Evolutionary conservation across 2,113 vertebrate genomes (phyloP).

Genomic region (Phyllostomus discolor): DNA sequence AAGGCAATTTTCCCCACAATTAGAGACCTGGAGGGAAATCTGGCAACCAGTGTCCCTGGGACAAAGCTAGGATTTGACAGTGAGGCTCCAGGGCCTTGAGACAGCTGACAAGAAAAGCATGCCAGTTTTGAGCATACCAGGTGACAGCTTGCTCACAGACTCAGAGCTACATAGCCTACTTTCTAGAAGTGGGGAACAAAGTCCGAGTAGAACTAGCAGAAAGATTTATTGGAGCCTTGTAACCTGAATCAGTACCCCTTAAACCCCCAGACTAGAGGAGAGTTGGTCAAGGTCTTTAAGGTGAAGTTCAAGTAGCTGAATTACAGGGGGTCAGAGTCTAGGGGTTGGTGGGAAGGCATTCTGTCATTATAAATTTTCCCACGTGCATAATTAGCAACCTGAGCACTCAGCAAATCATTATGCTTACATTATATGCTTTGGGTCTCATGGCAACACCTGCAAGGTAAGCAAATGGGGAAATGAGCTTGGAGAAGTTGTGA

Average conservation of each 20-base stretch:
- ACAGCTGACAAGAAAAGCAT: not conserved
- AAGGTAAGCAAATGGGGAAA: not conserved
- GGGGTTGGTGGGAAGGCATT: not conserved
- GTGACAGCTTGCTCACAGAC: not conserved
- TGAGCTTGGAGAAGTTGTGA: not conserved
- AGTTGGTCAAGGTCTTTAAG: not conserved
- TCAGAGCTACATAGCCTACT: not conserved
- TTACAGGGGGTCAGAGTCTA: not conserved
- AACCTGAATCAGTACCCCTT: not conserved
- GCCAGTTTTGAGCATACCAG: not conserved
- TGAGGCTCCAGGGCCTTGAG: not conserved
- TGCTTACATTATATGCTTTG: not conserved
- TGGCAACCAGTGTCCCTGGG: not conserved
- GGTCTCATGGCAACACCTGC: not conserved
- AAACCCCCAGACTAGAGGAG: not conserved
- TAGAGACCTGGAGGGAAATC: not conserved
- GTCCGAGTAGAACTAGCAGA: not conserved
- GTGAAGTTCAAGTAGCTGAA: not conserved
- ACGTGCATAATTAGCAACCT: not conserved
- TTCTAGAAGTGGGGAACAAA: slow-evolving; percentile 17
- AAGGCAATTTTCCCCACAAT: not conserved
- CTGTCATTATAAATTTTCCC: not conserved
- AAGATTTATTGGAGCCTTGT: not conserved
- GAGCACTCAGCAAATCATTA: not conserved
- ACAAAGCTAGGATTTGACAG: not conserved